phyloP scores from a whole-genome alignment of 1,140 invertebrate genomes.

The Drosophila seguyi region DNA sequence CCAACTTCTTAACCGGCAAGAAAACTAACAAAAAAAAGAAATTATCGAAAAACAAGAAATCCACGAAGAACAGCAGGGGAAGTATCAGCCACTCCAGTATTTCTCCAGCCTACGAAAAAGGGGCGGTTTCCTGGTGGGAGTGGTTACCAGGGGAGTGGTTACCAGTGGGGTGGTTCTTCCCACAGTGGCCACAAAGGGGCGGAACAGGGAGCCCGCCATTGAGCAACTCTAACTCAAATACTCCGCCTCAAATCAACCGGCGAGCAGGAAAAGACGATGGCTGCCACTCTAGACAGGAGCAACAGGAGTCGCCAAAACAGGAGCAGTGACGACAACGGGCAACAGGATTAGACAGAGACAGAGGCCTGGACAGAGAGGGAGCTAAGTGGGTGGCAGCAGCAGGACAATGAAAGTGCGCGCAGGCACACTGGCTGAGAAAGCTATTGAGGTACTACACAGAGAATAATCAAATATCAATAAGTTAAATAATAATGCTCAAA shows the following conservation, averaged over 20 bases:
- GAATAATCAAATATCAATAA: neutral
- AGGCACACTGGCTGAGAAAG: conserved; percentile 1
- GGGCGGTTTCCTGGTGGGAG: neutral
- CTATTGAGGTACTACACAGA: neutral
- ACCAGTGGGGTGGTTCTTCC: conserved; percentile 5
- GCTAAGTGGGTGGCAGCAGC: conserved; percentile 7
- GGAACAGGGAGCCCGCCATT: conserved; percentile 63
- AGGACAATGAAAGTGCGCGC: neutral
- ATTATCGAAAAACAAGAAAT: neutral
- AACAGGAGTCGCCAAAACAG: conserved; percentile 71
- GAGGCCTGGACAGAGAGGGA: neutral
- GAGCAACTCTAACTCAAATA: conserved; percentile 85
- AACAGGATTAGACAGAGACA: conserved; percentile 40
- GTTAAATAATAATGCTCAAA: neutral
- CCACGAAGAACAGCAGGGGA: conserved; percentile 27
- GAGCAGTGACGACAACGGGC: conserved; percentile 67
- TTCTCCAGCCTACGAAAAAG: conserved; percentile 23
- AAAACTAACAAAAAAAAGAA: neutral
- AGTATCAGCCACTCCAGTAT: conserved; percentile 40
- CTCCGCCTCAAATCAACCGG: conserved; percentile 83
- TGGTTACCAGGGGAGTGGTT: conserved; percentile 1
- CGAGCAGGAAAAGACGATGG: conserved; percentile 57
- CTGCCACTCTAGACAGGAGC: conserved; percentile 57
- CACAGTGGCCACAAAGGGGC: conserved; percentile 25
- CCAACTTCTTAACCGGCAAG: conserved; percentile 54